Base-by-base conservation (phyloP, 2,888 invertebrate species). In the Hartigia nigra region DNA sequence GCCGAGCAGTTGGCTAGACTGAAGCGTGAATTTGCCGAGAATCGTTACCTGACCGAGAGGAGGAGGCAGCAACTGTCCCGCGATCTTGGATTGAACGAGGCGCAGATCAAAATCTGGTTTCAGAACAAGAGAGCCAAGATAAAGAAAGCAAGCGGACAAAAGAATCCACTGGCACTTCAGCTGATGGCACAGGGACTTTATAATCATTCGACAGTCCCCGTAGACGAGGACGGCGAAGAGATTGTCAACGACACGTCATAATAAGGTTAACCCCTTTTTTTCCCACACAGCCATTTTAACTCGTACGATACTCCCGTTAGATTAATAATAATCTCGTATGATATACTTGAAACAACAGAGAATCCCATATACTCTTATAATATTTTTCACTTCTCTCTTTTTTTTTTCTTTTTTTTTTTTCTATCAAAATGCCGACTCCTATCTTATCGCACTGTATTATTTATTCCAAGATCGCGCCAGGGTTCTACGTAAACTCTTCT, bases 41-140 rank as follows among this genome's bases (percentile, higher is more conserved):
- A 97, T 93, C 95, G 97, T 86, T 97, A 99, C 93, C 94, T 99
- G 87, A 98, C 98, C 1, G 99, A 99, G 91, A 94, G 97, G 81
- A 93, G 98, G 84, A 94, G 99, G 74, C 98, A 98, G 91, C 95
- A 97, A 84, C 93, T 99, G 81, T 98, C 98, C n/a, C 94, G 95
- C 5, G 98, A 98, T 88, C 93, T 99, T 80, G 97, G 97, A 0
- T 93, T 99, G 81, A 98, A 98, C 87, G 99, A 99, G 92, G 98
- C 98, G 0, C 99, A 99, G 93, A 98, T 97, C 91, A 98, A 98
- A 93, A 98, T 98, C 91, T 98, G 97, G 98, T 97, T 98, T 93
- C 97, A 98, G 93, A 98, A 98, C 92, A 98, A 98, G 91, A 94
- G 98, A 12, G 98, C 98, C 82, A 98, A 98, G 93, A 96, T 98